Percentiles rank a stretch among this genome's conserved stretches.
Conservation (phyloP, 2,113 vertebrate genomes). For the Sclerurus mexicanus region DNA sequence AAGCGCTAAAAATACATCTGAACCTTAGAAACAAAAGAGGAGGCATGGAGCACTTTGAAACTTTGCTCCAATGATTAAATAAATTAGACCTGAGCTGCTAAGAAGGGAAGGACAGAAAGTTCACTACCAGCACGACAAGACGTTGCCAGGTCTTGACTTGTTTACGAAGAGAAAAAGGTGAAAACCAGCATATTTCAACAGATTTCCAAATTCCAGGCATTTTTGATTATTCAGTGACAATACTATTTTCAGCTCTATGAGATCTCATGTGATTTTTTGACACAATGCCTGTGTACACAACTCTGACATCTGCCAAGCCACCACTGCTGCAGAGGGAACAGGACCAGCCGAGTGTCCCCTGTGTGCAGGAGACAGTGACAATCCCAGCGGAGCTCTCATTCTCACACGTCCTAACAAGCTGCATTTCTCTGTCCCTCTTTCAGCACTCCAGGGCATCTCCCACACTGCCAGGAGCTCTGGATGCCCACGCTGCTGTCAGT, state of each 20-base stretch:
- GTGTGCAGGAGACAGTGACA: neutral
- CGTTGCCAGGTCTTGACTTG: neutral
- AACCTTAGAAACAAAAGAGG: slow-evolving; percentile 46
- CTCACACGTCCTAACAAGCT: rapidly evolving
- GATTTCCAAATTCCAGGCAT: neutral
- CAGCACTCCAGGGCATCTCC: neutral
- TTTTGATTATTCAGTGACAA: neutral
- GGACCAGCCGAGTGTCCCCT: neutral
- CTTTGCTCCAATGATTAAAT: slow-evolving; percentile 59
- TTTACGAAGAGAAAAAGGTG: neutral
- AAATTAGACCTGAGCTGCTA: slow-evolving; percentile 65
- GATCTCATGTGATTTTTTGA: neutral
- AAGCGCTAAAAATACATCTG: slow-evolving; percentile 60
- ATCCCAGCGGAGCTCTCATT: rapidly evolving
- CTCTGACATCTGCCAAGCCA: neutral
- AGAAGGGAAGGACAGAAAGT: slow-evolving; percentile 59
- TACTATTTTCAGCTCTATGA: neutral
- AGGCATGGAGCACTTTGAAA: slow-evolving; percentile 37
- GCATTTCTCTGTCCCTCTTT: too few relatives aligned
- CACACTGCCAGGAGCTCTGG: neutral
- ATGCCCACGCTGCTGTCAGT: neutral
- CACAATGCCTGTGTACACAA: rapidly evolving
- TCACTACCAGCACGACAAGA: slow-evolving; percentile 16
- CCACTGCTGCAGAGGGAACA: neutral
- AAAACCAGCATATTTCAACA: neutral